phyloP scores from a whole-genome alignment of 2,113 vertebrate species.

The Bostrychus sinensis region DNA sequence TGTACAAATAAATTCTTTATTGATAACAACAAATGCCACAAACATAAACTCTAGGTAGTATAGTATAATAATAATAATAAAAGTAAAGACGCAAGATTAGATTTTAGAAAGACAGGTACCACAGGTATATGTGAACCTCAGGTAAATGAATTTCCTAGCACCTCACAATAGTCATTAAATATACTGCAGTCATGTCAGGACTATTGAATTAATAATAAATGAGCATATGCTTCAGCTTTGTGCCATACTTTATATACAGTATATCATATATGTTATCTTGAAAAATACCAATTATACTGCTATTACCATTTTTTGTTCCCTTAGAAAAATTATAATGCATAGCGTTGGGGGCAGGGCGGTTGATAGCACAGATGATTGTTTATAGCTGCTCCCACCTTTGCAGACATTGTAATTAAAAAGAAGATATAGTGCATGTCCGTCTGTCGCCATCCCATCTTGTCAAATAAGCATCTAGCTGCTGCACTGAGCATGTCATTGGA shows the following conservation, averaged over 20 bases:
- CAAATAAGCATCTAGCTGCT: slow-evolving; percentile 73
- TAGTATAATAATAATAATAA: too few relatives aligned
- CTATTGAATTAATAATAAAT: slow-evolving; percentile 23
- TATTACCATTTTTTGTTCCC: slow-evolving; percentile 42
- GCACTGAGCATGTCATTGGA: slow-evolving; percentile 58
- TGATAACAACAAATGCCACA: too few relatives aligned
- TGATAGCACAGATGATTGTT: slow-evolving; percentile 81
- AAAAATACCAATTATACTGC: slow-evolving; percentile 42
- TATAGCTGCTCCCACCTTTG: slow-evolving; percentile 73
- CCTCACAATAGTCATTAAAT: neutral
- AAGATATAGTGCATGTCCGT: slow-evolving; percentile 66
- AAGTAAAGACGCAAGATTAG: too few relatives aligned
- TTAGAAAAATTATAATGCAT: slow-evolving; percentile 47
- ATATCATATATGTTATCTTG: slow-evolving; percentile 20
- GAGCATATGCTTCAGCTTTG: slow-evolving; percentile 5
- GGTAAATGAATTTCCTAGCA: neutral
- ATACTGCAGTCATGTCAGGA: slow-evolving; percentile 5
- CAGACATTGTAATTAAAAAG: slow-evolving; percentile 84
- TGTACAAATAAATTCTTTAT: too few relatives aligned
- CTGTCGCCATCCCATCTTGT: slow-evolving; percentile 72
- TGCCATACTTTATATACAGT: neutral
- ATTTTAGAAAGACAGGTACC: neutral
- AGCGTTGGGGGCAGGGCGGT: slow-evolving; percentile 59
- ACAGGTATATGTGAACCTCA: neutral
- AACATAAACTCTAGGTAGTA: too few relatives aligned